Evolutionary conservation across 2,888 invertebrate species (phyloP), one percentile per base, ranked within the genome.

Genomic region (Cosmia trapezina): DNA sequence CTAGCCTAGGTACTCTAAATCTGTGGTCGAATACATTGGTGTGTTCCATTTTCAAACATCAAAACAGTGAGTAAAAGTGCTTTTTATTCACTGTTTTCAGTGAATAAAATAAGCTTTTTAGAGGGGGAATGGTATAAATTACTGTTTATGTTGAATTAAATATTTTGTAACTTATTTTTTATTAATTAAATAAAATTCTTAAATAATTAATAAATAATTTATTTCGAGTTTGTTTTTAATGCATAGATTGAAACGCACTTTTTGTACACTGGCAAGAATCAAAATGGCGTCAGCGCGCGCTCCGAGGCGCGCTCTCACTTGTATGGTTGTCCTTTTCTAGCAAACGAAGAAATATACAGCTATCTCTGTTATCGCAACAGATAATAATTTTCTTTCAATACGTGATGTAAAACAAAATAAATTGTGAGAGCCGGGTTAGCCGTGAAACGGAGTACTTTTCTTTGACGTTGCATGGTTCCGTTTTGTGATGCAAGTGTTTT

Each of bases 391-490:
- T 82, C 84, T 85, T 82, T 81, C 82, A 78, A 76, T 81, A 83
- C 83, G 76, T 80, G 81, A 82, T 81, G 80, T 85, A 76, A 83
- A 88, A 88, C 89, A 90, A 91, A 89, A 89, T 91, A 91, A 89
- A 88, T 90, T 88, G 89, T 88, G 93, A 89, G 89, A 89, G 89
- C 86, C 89, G 88, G 90, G 89, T 86, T 89, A 89, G 90, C 89
- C 91, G 93, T 91, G 92, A 90, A 90, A 89, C 87, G 86, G 89
- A 85, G 90, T 91, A 91, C 90, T 92, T 92, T 92, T 89, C 85
- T 88, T 91, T 90, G 90, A 90, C 90, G 92, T 91, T 90, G 91
- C 89, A 90, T 91, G 89, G 86, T 91, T 91, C 87, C 86, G 91
- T 91, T 91, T 90, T 88, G 87, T 89, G 89, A 83, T 90, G 86